These are phyloP conservation scores for Xanthorhoe spadicearia DNA, from an alignment of 2,888 invertebrate species.

Conservation along the genomic window DNA sequence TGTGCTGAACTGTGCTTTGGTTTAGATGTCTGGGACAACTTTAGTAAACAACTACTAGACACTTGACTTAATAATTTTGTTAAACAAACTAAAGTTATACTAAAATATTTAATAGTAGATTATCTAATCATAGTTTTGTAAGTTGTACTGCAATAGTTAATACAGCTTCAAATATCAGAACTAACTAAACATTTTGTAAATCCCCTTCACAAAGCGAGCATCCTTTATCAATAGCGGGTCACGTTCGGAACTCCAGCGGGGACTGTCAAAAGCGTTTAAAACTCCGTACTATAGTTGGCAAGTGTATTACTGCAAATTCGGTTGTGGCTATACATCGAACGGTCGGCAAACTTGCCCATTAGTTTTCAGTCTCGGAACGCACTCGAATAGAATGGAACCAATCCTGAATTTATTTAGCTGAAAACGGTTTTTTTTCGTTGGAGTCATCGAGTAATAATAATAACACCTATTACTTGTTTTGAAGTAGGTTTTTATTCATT, in stretches of 20 bases:
- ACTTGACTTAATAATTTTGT: constrained; percentile 13
- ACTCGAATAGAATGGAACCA: constrained; percentile 18
- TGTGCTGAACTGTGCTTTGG: constrained; percentile 31
- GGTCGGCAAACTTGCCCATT: constrained; percentile 43
- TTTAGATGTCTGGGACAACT: constrained; percentile 33
- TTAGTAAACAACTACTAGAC: constrained; percentile 23
- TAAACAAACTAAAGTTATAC: background rate
- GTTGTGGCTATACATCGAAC: constrained; percentile 46
- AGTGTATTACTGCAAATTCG: constrained; percentile 68
- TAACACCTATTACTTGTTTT: too few relatives aligned
- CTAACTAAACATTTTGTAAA: constrained; percentile 33
- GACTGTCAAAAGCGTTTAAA: constrained; percentile 72
- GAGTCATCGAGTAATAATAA: too few relatives aligned
- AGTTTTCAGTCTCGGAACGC: constrained; percentile 35
- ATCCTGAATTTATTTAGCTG: constrained; percentile 3
- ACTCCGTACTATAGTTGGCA: constrained; percentile 63
- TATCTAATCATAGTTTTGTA: background rate
- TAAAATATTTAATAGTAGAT: background rate
- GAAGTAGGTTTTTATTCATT: too few relatives aligned
- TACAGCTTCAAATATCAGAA: constrained; percentile 33
- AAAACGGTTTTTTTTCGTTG: background rate
- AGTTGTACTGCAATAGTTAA: background rate
- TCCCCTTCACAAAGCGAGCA: constrained; percentile 38
- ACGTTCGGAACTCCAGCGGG: constrained; percentile 59
- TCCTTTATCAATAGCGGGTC: constrained; percentile 62